These are phyloP conservation scores for Pelosia muscerda DNA, from an alignment of 2,888 invertebrate genomes.

Conservation along the genomic window DNA sequence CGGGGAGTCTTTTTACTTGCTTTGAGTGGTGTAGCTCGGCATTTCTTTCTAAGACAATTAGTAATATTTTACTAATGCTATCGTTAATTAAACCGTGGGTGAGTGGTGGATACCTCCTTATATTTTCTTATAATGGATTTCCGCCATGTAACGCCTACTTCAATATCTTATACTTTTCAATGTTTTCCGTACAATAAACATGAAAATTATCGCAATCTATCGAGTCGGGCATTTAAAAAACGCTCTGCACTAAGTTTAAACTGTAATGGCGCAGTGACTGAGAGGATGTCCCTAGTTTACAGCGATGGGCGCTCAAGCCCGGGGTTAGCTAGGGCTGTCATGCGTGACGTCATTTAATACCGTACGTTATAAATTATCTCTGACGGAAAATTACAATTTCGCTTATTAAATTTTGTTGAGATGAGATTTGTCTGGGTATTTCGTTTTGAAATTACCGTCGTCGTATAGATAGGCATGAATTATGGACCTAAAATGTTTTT, in stretches of 20 bases:
- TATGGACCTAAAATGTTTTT: no score
- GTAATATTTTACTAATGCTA: no score
- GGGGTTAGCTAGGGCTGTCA: constrained; percentile 51
- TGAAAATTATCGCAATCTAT: neutral
- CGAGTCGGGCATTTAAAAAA: constrained; percentile 22
- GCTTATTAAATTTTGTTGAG: constrained; percentile 34
- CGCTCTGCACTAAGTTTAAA: constrained; percentile 47
- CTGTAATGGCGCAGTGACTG: constrained; percentile 42
- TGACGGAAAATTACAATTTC: constrained; percentile 45
- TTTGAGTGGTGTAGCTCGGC: no score
- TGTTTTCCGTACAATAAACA: no score
- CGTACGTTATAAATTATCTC: constrained; percentile 39
- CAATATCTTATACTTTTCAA: no score
- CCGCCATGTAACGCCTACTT: no score
- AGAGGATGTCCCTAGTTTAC: constrained; percentile 63
- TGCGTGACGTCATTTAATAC: constrained; percentile 34
- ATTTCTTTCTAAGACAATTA: no score
- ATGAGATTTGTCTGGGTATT: neutral
- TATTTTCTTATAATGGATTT: no score
- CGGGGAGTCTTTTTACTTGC: no score
- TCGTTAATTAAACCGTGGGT: no score
- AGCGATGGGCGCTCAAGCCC: constrained; percentile 42
- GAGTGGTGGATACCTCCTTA: no score
- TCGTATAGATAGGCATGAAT: no score
- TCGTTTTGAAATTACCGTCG: neutral